Conservation (phyloP, 2,888 invertebrate genomes). For the Drosophila anomelani region DNA sequence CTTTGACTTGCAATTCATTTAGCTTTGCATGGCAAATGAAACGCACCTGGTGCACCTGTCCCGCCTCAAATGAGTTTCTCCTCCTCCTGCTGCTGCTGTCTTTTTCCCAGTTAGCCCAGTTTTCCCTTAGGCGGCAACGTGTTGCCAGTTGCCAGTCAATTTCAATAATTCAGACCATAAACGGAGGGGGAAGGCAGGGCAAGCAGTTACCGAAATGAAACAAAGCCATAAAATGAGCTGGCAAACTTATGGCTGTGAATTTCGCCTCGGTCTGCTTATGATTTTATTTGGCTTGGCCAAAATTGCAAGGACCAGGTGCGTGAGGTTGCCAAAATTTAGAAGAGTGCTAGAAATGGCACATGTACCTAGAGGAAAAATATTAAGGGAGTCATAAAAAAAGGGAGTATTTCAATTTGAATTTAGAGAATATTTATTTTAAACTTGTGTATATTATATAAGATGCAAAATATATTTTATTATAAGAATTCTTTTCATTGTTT, state of each 20-base stretch:
- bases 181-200: constrained; percentile 4
- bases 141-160: constrained; percentile 56
- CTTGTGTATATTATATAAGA: too few relatives aligned
- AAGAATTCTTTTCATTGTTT: not conserved
- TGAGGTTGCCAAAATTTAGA: not conserved
- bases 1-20: constrained; percentile 74
- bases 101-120: constrained; percentile 3
- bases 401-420: too few relatives aligned
- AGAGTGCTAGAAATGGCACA: not conserved
- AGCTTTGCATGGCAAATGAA: constrained; percentile 63
- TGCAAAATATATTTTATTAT: not conserved
- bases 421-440: not conserved
- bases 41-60: constrained; percentile 42
- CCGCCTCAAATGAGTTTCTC: not conserved
- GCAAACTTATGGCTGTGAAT: constrained; percentile 48
- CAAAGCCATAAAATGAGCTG: constrained; percentile 54
- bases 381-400: not conserved
- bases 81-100: not conserved
- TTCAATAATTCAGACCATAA: constrained; percentile 69
- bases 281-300: constrained; percentile 22
- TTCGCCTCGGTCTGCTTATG: constrained; percentile 35
- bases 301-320: constrained; percentile 9
- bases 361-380: not conserved
- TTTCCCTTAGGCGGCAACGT: constrained; percentile 20
- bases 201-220: constrained; percentile 34